phyloP scores from a whole-genome alignment of 2,113 vertebrate genomes.

The Eleginops maclovinus region DNA sequence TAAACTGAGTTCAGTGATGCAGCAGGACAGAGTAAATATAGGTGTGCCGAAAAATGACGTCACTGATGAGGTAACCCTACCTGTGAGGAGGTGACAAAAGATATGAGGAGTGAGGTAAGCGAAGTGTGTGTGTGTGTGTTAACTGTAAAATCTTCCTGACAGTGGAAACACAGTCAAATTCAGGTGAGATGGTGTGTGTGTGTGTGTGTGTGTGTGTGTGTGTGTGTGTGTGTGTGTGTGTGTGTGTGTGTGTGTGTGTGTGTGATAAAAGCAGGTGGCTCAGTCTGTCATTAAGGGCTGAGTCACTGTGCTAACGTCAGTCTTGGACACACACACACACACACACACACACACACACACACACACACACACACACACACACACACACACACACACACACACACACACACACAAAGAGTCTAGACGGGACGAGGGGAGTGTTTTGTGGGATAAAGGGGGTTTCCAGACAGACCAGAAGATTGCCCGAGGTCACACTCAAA shows the following conservation, averaged over 20 bases:
- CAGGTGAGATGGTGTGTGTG: slow-evolving; percentile 33
- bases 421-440: slow-evolving; percentile 56
- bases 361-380: slow-evolving; percentile 39
- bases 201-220: slow-evolving; percentile 24
- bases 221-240: slow-evolving; percentile 31
- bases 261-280: slow-evolving; percentile 68
- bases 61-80: slow-evolving; percentile 54
- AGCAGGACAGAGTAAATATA: background rate
- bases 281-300: slow-evolving; percentile 76
- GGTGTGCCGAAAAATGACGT: slow-evolving; percentile 44
- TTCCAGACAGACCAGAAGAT: slow-evolving; percentile 66
- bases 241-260: slow-evolving; percentile 33
- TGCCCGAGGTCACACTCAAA: slow-evolving; percentile 56
- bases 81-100: slow-evolving; percentile 50
- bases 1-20: background rate
- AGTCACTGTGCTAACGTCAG: slow-evolving; percentile 61
- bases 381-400: slow-evolving; percentile 37
- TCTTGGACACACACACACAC: slow-evolving; percentile 15
- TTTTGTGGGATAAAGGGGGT: slow-evolving; percentile 62
- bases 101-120: slow-evolving; percentile 37
- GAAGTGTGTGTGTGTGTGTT: slow-evolving; percentile 2
- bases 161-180: slow-evolving; percentile 10
- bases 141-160: slow-evolving; percentile 1
- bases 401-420: slow-evolving; percentile 20
- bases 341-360: slow-evolving; percentile 20